phyloP scores from a whole-genome alignment of 2,113 vertebrate genomes.

The Columba livia region DNA sequence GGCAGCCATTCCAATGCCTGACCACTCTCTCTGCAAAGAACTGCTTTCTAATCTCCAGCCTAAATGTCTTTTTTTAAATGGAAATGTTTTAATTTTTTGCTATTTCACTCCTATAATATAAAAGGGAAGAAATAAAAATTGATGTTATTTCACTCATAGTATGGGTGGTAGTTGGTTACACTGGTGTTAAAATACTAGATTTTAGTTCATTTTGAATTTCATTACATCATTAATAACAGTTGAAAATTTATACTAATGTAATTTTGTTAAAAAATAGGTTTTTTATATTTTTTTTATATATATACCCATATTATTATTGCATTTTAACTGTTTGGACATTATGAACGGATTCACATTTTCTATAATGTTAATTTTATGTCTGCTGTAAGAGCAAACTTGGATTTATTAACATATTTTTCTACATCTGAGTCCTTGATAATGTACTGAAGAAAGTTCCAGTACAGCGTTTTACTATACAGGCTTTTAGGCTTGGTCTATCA shows the following conservation, averaged over 20 bases:
- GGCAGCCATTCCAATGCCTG: too few species aligned
- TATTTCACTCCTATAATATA: background rate
- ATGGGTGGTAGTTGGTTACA: too few species aligned
- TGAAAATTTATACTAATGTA: background rate
- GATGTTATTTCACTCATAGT: background rate
- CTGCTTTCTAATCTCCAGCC: too few species aligned
- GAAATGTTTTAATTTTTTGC: background rate
- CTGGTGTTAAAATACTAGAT: background rate
- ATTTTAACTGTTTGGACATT: background rate
- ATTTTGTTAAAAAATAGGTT: background rate
- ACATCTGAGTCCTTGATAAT: background rate
- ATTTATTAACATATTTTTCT: background rate
- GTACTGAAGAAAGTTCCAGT: background rate
- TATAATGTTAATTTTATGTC: background rate
- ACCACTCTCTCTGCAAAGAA: too few species aligned
- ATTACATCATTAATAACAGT: background rate
- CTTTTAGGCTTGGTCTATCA: conserved; percentile 32
- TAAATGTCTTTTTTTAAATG: background rate
- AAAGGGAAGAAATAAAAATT: background rate
- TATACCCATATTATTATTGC: background rate
- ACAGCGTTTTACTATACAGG: background rate
- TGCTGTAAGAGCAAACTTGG: background rate
- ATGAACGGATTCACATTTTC: background rate
- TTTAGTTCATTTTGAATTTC: background rate
- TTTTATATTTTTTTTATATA: background rate